Percentiles rank a stretch among this genome's conserved stretches.
phyloP scores from a whole-genome alignment of 2,113 vertebrate genomes.

The Myocastor coypus region DNA sequence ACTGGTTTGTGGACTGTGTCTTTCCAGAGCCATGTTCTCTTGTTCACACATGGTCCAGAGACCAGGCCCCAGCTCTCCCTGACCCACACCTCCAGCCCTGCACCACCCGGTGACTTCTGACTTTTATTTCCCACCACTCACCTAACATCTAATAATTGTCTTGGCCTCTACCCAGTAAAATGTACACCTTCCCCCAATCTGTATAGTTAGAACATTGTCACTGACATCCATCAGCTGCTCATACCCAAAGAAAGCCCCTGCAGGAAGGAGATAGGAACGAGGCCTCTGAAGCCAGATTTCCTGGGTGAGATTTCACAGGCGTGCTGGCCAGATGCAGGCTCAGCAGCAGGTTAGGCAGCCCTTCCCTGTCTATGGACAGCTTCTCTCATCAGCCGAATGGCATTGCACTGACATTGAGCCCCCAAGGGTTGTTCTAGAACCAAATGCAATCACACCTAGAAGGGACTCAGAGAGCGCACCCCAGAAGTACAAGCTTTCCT shows the following conservation, averaged over 20 bases:
- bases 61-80: fast-evolving
- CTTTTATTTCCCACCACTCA: background rate
- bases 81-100: background rate
- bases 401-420: background rate
- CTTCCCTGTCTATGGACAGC: no score
- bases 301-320: background rate
- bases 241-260: background rate
- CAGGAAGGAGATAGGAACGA: background rate
- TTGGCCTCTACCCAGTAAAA: background rate
- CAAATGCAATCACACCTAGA: background rate
- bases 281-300: background rate
- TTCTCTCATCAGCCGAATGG: fast-evolving
- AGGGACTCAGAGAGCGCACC: background rate
- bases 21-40: background rate
- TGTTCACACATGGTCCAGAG: background rate
- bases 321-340: background rate
- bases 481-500: background rate
- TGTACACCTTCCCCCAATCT: background rate
- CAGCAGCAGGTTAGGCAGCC: background rate
- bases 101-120: background rate
- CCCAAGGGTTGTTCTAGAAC: background rate
- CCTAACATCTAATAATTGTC: background rate
- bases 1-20: fast-evolving
- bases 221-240: background rate
- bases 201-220: background rate